Evolutionary conservation across 1,140 invertebrate species (phyloP).

Genomic region (Vanessa atalanta): DNA sequence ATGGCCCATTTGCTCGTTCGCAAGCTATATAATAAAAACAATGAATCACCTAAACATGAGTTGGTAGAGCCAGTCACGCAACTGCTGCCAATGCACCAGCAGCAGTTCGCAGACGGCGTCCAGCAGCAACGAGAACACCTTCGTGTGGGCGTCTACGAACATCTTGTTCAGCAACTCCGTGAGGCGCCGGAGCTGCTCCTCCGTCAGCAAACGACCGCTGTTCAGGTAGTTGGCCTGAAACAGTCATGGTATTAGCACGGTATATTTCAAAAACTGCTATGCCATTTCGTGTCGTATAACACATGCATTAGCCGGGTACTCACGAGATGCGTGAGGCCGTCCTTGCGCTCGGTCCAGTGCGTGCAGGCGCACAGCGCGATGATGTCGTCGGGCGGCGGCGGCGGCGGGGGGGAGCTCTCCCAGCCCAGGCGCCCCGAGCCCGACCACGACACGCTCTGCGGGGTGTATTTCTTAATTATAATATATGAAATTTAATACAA

Average conservation of each 20-base stretch:
- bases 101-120: constrained; percentile 95
- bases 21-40: no score
- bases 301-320: constrained; percentile 18
- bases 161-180: constrained; percentile 97
- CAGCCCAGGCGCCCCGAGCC: constrained; percentile 88
- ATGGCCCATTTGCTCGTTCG: no score
- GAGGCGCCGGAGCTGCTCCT: constrained; percentile 88
- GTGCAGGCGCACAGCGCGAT: constrained; percentile 92
- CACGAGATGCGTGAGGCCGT: constrained; percentile 91
- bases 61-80: constrained; percentile 95
- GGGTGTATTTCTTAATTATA: no score
- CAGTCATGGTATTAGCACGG: constrained; percentile 2
- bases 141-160: constrained; percentile 98
- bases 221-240: constrained; percentile 84
- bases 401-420: constrained; percentile 82
- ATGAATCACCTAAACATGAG: constrained; percentile 66
- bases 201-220: constrained; percentile 85
- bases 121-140: constrained; percentile 95
- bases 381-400: constrained; percentile 86
- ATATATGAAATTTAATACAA: no score
- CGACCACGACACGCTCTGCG: constrained; percentile 88
- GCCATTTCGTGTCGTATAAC: background rate
- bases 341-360: constrained; percentile 95
- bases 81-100: constrained; percentile 90
- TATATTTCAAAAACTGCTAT: no score